Evolutionary conservation across 1,140 invertebrate genomes (phyloP).

Genomic region (Eulimnadia texana): DNA sequence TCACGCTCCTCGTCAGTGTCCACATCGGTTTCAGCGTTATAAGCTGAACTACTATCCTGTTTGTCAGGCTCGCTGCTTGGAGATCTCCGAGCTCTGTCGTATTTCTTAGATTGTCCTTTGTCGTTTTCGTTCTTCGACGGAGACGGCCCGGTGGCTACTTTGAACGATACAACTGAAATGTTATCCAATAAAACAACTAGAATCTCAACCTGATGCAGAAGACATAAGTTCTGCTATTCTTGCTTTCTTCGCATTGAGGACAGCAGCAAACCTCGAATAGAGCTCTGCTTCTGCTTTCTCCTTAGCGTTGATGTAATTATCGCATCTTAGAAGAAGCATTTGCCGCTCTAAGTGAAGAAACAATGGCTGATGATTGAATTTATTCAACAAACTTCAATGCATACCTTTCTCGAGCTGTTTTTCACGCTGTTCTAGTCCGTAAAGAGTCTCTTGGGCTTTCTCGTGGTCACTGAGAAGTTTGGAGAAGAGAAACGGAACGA

Average conservation of each 20-base stretch:
- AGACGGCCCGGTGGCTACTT: neutral
- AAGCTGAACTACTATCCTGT: neutral
- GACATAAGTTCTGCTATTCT: neutral
- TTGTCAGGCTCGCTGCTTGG: neutral
- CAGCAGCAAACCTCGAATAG: neutral
- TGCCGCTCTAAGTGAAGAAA: neutral
- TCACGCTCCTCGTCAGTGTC: neutral
- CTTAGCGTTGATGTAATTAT: neutral
- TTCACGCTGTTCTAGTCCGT: neutral
- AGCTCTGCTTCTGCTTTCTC: neutral
- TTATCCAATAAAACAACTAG: neutral
- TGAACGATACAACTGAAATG: no score
- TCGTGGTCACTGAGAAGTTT: neutral
- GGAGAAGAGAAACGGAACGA: neutral
- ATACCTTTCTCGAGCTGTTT: neutral
- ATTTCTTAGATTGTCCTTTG: neutral
- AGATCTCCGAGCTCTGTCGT: neutral
- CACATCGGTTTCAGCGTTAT: neutral
- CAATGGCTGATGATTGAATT: neutral
- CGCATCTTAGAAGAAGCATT: neutral
- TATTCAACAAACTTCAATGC: neutral
- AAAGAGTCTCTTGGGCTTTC: neutral
- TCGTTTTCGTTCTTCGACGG: neutral
- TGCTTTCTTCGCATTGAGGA: neutral
- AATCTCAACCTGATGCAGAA: neutral